These are phyloP conservation scores for Perognathus longimembris DNA, from an alignment of 2,113 vertebrate genomes.

Conservation along the genomic window DNA sequence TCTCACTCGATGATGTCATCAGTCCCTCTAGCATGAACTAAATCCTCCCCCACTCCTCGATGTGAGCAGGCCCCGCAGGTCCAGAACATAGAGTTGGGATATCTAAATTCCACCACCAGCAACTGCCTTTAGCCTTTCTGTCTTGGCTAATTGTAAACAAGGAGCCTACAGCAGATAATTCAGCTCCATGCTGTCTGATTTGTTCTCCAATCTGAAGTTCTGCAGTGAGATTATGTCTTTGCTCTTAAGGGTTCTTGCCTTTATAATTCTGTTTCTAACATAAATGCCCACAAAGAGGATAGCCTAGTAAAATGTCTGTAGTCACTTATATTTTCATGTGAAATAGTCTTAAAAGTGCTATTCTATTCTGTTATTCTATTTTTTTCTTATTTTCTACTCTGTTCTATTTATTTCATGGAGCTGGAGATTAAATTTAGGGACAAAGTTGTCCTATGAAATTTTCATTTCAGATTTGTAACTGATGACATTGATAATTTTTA, in stretches of 20 bases:
- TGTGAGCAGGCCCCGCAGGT: fast-evolving
- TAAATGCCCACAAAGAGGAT: no score
- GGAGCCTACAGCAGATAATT: fast-evolving
- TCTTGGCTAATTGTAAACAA: fast-evolving
- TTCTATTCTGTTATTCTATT: neutral
- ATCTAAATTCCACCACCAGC: neutral
- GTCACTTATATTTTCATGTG: neutral
- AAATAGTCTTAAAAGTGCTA: neutral
- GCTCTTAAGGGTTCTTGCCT: neutral
- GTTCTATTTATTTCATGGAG: neutral
- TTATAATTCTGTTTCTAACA: neutral
- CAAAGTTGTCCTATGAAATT: neutral
- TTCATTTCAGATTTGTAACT: neutral
- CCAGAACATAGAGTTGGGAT: neutral
- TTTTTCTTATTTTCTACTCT: neutral
- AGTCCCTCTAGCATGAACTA: neutral
- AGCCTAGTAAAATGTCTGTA: neutral
- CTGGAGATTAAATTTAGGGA: neutral
- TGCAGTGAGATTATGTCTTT: fast-evolving
- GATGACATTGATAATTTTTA: neutral
- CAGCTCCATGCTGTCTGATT: fast-evolving
- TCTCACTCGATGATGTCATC: no score
- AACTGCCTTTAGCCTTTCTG: neutral
- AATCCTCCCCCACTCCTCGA: neutral
- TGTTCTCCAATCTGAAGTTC: neutral